Base-by-base conservation (phyloP, 1,140 invertebrate species). In the Cydia splendana region DNA sequence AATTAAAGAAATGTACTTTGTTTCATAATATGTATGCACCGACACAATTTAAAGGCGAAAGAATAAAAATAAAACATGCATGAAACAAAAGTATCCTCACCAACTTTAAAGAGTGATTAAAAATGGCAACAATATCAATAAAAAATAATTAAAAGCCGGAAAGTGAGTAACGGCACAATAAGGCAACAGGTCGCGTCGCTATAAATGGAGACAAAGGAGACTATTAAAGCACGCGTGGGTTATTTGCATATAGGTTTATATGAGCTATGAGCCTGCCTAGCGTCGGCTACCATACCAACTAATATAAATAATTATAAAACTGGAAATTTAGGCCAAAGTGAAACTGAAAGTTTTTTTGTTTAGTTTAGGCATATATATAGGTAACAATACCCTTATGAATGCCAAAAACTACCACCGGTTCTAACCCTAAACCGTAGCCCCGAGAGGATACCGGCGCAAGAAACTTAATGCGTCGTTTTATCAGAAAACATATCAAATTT, bases 121-220 rank as follows among this genome's bases (percentile, higher is more conserved):
- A 62, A 24, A 20, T 24, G 20, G 20, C 18, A 62, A 62, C 57
- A 62, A 62, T 62, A 62, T 62, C 57, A 62, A 62, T 62, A 62
- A 24, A 62, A 62, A 62, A 62, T 24, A 62, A 62, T 62, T 62
- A 62, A 62, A 62, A 62, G 57, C 57, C 18, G 57, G 57, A 62
- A 62, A 57, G 53, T 57, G 15, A 18, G 51, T 53, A 53, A 18
- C n/a, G n/a, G 57, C 57, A 62, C 57, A 62, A 62, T 24, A 62
- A 62, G 57, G 57, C 57, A 62, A 62, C 20, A 62, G 57, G 57
- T 62, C 57, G 48, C 48, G 48, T 42, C 38, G 53, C 57, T 24
- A 62, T 62, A 62, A 57, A 62, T 62, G 57, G n/a, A 57, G 53
- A 62, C 57, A 62, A 62, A 62, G 57, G 57, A 9, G 57, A 62